Percentiles rank a stretch among this genome's conserved stretches.
Evolutionary conservation across 1,140 invertebrate genomes (phyloP).

Genomic region (Plectrocnemia conspersa): DNA sequence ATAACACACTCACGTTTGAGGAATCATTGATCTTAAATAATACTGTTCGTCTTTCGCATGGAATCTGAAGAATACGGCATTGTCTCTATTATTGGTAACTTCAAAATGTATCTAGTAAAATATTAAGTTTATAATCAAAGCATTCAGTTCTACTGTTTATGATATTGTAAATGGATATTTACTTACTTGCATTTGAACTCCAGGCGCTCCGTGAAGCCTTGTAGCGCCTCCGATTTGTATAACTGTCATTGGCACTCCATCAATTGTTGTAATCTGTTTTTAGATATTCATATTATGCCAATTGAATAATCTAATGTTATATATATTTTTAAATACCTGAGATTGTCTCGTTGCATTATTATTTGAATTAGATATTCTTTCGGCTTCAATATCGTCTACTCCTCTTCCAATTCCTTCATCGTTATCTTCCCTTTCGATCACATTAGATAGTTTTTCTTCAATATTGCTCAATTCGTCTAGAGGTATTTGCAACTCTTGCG

Average conservation of each 20-base stretch:
- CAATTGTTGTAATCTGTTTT: slow-evolving; percentile 40
- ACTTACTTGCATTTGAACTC: slow-evolving; percentile 44
- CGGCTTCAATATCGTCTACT: slow-evolving; percentile 24
- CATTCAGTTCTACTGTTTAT: background rate
- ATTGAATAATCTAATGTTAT: background rate
- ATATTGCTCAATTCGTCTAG: background rate
- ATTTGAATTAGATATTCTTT: slow-evolving; percentile 12
- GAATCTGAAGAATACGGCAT: slow-evolving; percentile 48
- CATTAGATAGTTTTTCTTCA: slow-evolving; percentile 8
- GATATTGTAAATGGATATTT: background rate
- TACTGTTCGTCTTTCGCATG: slow-evolving; percentile 52
- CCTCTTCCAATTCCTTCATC: slow-evolving; percentile 7
- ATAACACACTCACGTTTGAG: slow-evolving; percentile 29
- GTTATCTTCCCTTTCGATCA: background rate
- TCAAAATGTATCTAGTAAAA: slow-evolving; percentile 51
- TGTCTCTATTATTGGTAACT: slow-evolving; percentile 53
- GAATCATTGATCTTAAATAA: slow-evolving; percentile 47
- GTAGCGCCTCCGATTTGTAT: slow-evolving; percentile 46
- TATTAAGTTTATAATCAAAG: background rate
- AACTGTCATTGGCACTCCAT: slow-evolving; percentile 40
- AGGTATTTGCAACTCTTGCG: slow-evolving; percentile 12
- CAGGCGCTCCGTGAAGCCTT: slow-evolving; percentile 44
- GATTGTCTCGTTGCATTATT: slow-evolving; percentile 4
- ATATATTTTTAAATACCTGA: slow-evolving; percentile 11
- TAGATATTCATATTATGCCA: background rate